Evolutionary conservation across 2,888 invertebrate species (phyloP).

Genomic region (Drosophila phalerata): DNA sequence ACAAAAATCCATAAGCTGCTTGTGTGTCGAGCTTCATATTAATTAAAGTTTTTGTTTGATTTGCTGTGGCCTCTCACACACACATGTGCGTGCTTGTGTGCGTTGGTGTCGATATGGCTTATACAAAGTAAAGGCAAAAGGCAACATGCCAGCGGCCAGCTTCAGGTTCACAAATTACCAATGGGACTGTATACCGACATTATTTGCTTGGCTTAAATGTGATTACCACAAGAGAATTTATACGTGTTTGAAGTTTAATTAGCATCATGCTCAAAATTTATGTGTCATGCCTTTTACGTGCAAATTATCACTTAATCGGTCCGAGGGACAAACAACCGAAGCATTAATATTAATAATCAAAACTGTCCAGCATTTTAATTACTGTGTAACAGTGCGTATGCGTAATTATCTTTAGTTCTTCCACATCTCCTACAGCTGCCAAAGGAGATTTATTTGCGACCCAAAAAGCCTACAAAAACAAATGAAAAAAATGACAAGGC

Average conservation of each 20-base stretch:
- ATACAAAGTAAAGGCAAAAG: background rate
- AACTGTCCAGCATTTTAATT: slow-evolving; percentile 27
- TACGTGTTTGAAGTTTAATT: slow-evolving; percentile 52
- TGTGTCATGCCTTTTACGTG: slow-evolving; percentile 14
- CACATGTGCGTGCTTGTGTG: background rate
- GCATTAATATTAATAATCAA: slow-evolving; percentile 32
- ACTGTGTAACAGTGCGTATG: slow-evolving; percentile 30
- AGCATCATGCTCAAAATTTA: slow-evolving; percentile 32
- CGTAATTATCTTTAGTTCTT: slow-evolving; percentile 28
- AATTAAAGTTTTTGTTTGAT: slow-evolving; percentile 76
- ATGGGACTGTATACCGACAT: slow-evolving; percentile 21
- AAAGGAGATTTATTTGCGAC: slow-evolving; percentile 25
- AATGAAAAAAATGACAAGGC: slow-evolving; percentile 10
- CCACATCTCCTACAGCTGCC: slow-evolving; percentile 12
- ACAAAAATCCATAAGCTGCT: slow-evolving; percentile 52
- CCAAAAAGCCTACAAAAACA: background rate
- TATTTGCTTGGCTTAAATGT: slow-evolving; percentile 43
- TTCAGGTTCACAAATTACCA: slow-evolving; percentile 26
- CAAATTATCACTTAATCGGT: slow-evolving; percentile 44
- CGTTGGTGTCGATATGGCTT: background rate
- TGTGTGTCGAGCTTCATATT: slow-evolving; percentile 59
- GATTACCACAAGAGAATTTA: slow-evolving; percentile 50
- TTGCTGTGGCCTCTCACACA: slow-evolving; percentile 30
- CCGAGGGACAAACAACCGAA: background rate
- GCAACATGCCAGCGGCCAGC: background rate